Percentiles rank a stretch among this genome's conserved stretches.
Conservation (phyloP, 1,140 invertebrate genomes). For the Scaptomyza graminum region DNA sequence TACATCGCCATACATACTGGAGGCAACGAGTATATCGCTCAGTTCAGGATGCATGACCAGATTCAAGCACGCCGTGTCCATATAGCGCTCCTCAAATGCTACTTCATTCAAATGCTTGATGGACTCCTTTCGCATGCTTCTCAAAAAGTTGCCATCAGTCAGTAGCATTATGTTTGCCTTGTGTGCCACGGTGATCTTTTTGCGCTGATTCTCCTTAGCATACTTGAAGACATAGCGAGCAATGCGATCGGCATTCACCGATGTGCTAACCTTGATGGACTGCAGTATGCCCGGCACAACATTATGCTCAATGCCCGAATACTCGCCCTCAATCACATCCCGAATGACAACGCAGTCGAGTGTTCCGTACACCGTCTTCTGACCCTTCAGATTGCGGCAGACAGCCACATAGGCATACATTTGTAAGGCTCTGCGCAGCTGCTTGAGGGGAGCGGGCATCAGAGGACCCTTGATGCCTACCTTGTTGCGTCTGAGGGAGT, state of each 20-base stretch:
- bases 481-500: constrained; percentile 40
- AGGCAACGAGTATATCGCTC: constrained; percentile 54
- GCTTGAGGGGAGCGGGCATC: background rate
- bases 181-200: constrained; percentile 63
- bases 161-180: constrained; percentile 67
- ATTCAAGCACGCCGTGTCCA: constrained; percentile 56
- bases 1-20: constrained; percentile 72
- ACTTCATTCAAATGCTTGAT: background rate
- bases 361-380: constrained; percentile 35
- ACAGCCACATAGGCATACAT: constrained; percentile 55
- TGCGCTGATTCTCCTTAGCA: constrained; percentile 33
- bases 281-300: constrained; percentile 64
- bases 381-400: constrained; percentile 42
- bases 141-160: constrained; percentile 64
- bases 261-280: constrained; percentile 65
- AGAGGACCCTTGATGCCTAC: constrained; percentile 61
- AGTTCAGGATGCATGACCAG: constrained; percentile 40
- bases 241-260: constrained; percentile 41
- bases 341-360: constrained; percentile 59
- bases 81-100: constrained; percentile 61
- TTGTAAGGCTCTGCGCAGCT: constrained; percentile 48
- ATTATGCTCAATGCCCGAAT: constrained; percentile 64
- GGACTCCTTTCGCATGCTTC: constrained; percentile 42
- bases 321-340: constrained; percentile 63
- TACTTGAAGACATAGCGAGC: constrained; percentile 53